Evolutionary conservation across 1,140 invertebrate species (phyloP), one percentile per base, ranked within the genome.

Genomic region (Adoxophyes honmai): DNA sequence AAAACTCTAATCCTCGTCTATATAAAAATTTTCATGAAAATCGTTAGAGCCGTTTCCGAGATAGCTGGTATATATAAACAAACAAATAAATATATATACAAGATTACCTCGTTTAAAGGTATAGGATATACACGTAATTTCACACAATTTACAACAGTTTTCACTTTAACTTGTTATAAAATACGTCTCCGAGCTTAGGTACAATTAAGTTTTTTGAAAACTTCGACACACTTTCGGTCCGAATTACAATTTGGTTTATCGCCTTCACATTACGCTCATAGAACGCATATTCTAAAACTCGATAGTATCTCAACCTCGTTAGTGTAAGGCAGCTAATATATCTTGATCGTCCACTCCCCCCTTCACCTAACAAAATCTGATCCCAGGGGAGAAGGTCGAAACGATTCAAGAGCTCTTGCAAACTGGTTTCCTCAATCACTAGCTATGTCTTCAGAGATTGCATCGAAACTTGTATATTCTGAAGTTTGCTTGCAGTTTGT

Each of bases 401-500:
- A n/a, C 10, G 5, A 5, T 48, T 28, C 18, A 6, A 28, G 8
- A 11, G 42, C 8, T 48, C 42, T 11, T 48, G 6, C 7, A 21
- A 48, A 48, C 21, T 48, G 42, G 42, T 48, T 48, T n/a, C 11
- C 16, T 33, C 42, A 48, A 48, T 48, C 42, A 48, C 42, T 6
- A 21, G 42, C 18, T 21, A 48, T 48, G 42, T 48, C 42, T 48
- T 33, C 16, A 39, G 42, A 48, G 42, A 48, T 48, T 48, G 42
- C 42, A 48, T 48, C 42, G 42, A 21, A 48, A 48, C 42, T 48
- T 48, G 42, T 48, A 21, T 11, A 48, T 48, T 48, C 16, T 48
- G 42, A 48, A 48, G 42, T 48, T 48, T 48, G 42, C 42, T 48
- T 48, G 15, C 42, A 48, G 42, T 48, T 48, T 48, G 42, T 48